These are phyloP conservation scores for Solea solea DNA, from an alignment of 2,113 vertebrate genomes.

Conservation along the genomic window DNA sequence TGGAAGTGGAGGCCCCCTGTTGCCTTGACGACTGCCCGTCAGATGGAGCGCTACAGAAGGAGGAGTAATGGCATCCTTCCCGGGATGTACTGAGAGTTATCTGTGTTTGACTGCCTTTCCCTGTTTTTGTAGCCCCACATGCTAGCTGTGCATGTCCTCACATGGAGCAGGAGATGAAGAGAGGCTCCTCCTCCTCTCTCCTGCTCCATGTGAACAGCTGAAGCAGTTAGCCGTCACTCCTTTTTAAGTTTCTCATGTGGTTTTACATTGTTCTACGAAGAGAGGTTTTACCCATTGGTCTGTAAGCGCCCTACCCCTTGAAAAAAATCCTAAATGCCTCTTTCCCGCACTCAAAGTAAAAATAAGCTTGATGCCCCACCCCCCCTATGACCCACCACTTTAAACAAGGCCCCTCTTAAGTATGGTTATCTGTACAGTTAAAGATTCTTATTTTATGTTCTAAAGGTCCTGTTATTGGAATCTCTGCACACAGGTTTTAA, in stretches of 20 bases:
- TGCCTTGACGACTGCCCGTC: constrained; percentile 88
- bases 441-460: constrained; percentile 33
- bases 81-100: constrained; percentile 72
- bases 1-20: constrained; percentile 83
- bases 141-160: constrained; percentile 49
- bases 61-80: constrained; percentile 80
- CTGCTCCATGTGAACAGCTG: constrained; percentile 55
- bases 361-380: constrained; percentile 55
- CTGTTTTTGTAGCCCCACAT: constrained; percentile 74
- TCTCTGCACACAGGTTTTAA: constrained; percentile 59
- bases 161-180: constrained; percentile 47
- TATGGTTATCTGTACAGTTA: constrained; percentile 47
- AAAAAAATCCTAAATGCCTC: constrained; percentile 37
- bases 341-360: constrained; percentile 49
- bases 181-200: constrained; percentile 10
- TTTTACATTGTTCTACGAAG: constrained; percentile 71
- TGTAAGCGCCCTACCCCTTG: constrained; percentile 55
- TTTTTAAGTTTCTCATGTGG: constrained; percentile 74
- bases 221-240: constrained; percentile 58
- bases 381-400: constrained; percentile 17
- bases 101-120: constrained; percentile 84
- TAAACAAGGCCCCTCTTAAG: constrained; percentile 18
- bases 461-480: constrained; percentile 49
- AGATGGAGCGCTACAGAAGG: constrained; percentile 86
- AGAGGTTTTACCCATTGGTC: constrained; percentile 72